Evolutionary conservation across 1,140 invertebrate species (phyloP).

Genomic region (Polyergus mexicanus): DNA sequence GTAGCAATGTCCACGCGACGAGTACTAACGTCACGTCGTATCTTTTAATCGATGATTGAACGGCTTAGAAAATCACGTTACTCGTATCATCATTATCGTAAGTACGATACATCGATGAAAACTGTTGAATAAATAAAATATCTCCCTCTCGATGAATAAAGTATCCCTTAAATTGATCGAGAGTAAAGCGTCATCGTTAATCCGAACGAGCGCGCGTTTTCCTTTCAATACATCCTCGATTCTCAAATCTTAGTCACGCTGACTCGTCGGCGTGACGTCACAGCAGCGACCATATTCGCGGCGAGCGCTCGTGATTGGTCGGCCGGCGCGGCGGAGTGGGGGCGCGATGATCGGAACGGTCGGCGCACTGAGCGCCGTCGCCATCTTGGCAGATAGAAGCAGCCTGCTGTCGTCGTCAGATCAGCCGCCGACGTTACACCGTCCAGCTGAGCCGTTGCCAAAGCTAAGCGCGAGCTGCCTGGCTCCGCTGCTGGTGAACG

Average conservation of each 20-base stretch:
- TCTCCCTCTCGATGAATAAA: neutral
- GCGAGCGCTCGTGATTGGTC: slow-evolving; percentile 42
- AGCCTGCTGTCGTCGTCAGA: slow-evolving; percentile 70
- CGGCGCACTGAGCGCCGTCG: slow-evolving; percentile 61
- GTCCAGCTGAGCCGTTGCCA: slow-evolving; percentile 70
- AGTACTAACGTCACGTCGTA: slow-evolving; percentile 1
- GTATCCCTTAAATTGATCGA: neutral
- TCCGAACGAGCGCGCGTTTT: too few relatives aligned
- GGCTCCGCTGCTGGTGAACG: slow-evolving; percentile 56
- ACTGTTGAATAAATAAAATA: neutral
- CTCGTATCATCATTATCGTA: neutral
- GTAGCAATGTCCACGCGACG: neutral
- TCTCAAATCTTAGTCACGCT: neutral
- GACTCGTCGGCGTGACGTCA: slow-evolving; percentile 57
- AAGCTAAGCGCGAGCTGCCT: slow-evolving; percentile 63
- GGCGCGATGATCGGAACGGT: slow-evolving; percentile 13
- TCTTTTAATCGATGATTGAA: slow-evolving; percentile 12
- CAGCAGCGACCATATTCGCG: slow-evolving; percentile 5
- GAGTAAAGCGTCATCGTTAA: neutral
- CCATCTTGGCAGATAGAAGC: slow-evolving; percentile 77
- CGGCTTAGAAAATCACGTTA: too few relatives aligned
- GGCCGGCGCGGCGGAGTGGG: slow-evolving; percentile 38
- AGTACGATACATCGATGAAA: neutral
- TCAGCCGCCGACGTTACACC: slow-evolving; percentile 67
- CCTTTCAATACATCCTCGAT: neutral